Evolutionary conservation across 2,113 vertebrate genomes (phyloP).

Genomic region (Seriola rivoliana): DNA sequence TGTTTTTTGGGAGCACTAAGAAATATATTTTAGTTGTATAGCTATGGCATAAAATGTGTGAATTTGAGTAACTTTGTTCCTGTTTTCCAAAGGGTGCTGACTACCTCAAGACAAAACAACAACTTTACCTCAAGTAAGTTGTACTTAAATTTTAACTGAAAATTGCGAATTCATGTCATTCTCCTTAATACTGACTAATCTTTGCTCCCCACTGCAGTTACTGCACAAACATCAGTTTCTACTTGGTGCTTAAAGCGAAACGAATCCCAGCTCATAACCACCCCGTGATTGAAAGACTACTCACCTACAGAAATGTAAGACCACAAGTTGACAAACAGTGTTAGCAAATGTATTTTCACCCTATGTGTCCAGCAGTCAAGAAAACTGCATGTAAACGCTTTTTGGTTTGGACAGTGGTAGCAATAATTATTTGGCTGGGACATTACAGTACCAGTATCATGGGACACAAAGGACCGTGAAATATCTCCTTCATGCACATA

Average conservation of each 20-base stretch:
- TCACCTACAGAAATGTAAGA: slow-evolving; percentile 91
- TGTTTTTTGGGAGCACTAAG: neutral
- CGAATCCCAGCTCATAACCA: slow-evolving; percentile 90
- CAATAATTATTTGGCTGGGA: neutral
- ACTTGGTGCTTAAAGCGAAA: slow-evolving; percentile 93
- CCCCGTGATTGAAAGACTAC: slow-evolving; percentile 93
- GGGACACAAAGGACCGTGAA: neutral
- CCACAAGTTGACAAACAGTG: neutral
- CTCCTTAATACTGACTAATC: neutral
- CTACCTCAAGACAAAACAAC: slow-evolving; percentile 92
- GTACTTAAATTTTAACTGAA: neutral
- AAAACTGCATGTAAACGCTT: neutral
- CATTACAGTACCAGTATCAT: neutral
- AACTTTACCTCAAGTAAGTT: slow-evolving; percentile 93
- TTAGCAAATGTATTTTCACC: neutral
- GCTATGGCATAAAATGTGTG: neutral
- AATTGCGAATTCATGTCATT: neutral
- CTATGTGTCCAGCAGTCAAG: neutral
- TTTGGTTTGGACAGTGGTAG: neutral
- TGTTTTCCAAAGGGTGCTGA: slow-evolving; percentile 84
- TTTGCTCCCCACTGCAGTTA: slow-evolving; percentile 82
- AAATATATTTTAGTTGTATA: neutral
- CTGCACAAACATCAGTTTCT: slow-evolving; percentile 97
- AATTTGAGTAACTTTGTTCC: neutral
- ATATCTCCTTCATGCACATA: neutral